These are phyloP conservation scores for Drosophila hydei DNA, from an alignment of 1,140 invertebrate species.

Conservation along the genomic window DNA sequence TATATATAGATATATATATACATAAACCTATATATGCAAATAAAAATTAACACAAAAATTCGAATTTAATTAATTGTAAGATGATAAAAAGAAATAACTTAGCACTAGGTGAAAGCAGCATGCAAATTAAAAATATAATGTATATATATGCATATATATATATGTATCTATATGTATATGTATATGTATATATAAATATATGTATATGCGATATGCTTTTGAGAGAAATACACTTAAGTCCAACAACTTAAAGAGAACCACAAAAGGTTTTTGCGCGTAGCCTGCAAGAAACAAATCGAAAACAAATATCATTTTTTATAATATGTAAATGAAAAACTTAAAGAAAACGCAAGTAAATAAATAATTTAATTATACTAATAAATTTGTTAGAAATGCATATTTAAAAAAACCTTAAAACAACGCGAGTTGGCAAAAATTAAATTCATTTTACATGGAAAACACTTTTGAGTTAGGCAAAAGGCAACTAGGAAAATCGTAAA, in stretches of 20 bases:
- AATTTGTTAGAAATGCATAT: constrained; percentile 69
- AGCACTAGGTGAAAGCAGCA: constrained; percentile 52
- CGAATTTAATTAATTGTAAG: constrained; percentile 54
- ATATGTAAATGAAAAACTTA: constrained; percentile 47
- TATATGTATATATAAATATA: no score
- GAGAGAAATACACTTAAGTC: constrained; percentile 42
- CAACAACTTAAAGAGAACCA: constrained; percentile 51
- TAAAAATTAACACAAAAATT: constrained; percentile 56
- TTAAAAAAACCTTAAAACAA: constrained; percentile 22
- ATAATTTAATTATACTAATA: constrained; percentile 61
- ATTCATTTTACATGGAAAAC: constrained; percentile 18
- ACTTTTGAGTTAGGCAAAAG: constrained; percentile 31
- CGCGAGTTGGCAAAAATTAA: constrained; percentile 9
- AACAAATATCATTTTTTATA: constrained; percentile 73
- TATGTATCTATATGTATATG: no score
- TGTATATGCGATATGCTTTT: constrained; percentile 50
- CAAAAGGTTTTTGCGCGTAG: constrained; percentile 54
- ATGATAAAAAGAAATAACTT: constrained; percentile 25
- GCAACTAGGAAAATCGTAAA: constrained; percentile 62
- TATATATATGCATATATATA: neutral
- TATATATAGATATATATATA: constrained; percentile 39
- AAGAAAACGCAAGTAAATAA: constrained; percentile 24
- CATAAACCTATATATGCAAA: constrained; percentile 37
- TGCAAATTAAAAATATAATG: constrained; percentile 26
- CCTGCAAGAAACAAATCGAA: constrained; percentile 54